Percentiles rank a stretch among this genome's conserved stretches.
These are phyloP conservation scores for Muntiacus reevesi DNA, from an alignment of 2,113 vertebrate genomes.

Conservation along the genomic window DNA sequence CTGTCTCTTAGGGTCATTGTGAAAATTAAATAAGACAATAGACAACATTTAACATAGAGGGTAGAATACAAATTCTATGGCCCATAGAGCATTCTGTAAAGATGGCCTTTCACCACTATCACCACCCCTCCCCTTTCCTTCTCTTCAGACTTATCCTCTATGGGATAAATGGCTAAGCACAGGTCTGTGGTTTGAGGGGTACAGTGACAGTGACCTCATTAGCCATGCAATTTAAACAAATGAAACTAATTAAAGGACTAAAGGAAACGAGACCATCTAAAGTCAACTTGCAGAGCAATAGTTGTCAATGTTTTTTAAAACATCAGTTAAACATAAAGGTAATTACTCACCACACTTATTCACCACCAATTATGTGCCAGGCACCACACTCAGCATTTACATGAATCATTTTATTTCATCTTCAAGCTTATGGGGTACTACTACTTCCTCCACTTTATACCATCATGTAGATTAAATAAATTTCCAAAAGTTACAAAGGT, in stretches of 20 bases:
- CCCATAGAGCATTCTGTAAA: neutral
- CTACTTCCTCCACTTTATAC: neutral
- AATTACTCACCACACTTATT: neutral
- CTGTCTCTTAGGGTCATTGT: neutral
- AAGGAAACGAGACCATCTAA: neutral
- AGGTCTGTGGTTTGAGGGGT: neutral
- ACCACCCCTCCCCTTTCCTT: neutral
- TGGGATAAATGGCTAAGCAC: neutral
- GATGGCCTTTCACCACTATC: neutral
- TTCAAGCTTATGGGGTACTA: neutral
- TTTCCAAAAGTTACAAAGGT: neutral
- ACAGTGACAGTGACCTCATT: neutral
- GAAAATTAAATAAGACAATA: constrained; percentile 16
- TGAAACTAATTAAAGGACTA: neutral
- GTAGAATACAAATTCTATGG: neutral
- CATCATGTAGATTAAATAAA: neutral
- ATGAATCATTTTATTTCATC: neutral
- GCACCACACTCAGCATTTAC: neutral
- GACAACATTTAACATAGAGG: neutral
- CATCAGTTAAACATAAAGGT: neutral
- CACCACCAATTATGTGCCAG: neutral
- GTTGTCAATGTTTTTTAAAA: neutral
- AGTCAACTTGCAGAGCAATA: neutral
- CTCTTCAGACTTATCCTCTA: neutral
- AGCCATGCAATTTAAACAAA: neutral